Evolutionary conservation across 1,140 invertebrate species (phyloP).

Genomic region (Frieseomelitta varia): DNA sequence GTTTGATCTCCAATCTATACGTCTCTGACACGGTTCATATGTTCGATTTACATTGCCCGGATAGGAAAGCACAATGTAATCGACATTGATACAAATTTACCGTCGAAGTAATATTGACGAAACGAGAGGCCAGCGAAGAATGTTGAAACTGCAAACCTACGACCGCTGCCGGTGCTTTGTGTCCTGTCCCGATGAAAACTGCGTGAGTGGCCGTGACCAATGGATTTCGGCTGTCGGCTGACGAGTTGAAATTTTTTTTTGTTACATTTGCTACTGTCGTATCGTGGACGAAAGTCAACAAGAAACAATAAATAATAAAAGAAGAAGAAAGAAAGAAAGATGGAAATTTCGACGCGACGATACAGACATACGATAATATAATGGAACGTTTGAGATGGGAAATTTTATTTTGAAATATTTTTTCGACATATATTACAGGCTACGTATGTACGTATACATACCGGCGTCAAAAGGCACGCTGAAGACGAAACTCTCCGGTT

Average conservation of each 20-base stretch:
- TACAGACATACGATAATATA: no score
- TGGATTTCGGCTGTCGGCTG: conserved; percentile 83
- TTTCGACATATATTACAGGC: no score
- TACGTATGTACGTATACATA: conserved; percentile 56
- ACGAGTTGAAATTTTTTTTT: background rate
- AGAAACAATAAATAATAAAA: background rate
- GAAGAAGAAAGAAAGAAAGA: background rate
- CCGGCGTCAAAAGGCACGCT: conserved; percentile 94
- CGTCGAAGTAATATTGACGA: conserved; percentile 92
- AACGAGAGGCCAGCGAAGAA: conserved; percentile 90
- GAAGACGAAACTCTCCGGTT: conserved; percentile 95
- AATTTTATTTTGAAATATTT: no score
- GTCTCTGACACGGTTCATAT: no score
- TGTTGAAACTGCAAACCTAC: conserved; percentile 94
- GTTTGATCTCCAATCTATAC: background rate
- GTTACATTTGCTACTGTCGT: background rate
- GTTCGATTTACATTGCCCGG: no score
- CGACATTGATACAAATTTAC: conserved; percentile 78
- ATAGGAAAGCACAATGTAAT: conserved; percentile 50
- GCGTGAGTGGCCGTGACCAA: conserved; percentile 94
- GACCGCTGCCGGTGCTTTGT: conserved; percentile 93
- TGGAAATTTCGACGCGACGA: background rate
- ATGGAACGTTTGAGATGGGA: no score
- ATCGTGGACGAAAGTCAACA: no score
- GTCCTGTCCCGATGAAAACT: conserved; percentile 92